Evolutionary conservation across 1,140 invertebrate species (phyloP), one percentile per base, ranked within the genome.

Genomic region (fruit fly (Drosophila melanogaster)): DNA sequence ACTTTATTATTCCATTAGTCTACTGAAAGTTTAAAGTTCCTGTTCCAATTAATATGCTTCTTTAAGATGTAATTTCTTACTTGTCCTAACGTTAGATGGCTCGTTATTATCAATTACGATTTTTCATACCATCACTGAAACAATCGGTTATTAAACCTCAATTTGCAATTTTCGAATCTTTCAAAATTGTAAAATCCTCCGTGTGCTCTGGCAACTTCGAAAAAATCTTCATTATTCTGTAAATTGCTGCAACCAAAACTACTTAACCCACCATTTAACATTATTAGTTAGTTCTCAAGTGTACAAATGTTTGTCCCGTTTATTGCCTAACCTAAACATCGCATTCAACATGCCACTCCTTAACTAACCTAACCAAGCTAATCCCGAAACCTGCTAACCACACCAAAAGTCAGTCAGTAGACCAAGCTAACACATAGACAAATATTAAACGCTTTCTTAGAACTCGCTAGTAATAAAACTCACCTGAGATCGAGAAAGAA

Each of bases 261-360:
- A 66, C 40, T 40, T 61, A 56, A 56, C 24, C 50, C 50, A 58
- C 26, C 53, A 53, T 58, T 37, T 57, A 51, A 35, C 30, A 67
- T 55, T 15, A 57, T 37, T 35, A 70, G 46, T 74, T 75, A 61
- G 71, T 37, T 54, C 33, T 24, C 24, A 50, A 77, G 43, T 86
- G 83, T 87, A 89, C 47, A 87, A 89, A 89, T 77, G 84, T 87
- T 87, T 87, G 84, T 71, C 66, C 86, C 83, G 84, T 64, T 83
- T 71, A 64, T 33, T 51, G 33, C 57, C 26, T 71, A 62, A 60
- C 56, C 70, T 40, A 69, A 69, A 46, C 55, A 74, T 76, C 49
- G 58, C 54, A 59, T 59, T 40, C 19, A 65, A 75, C 67, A 59
- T 57, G 50, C 44, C 24, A 33, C 50, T 33, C 26, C 11, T 1